phyloP scores from a whole-genome alignment of 1,140 invertebrate genomes.

The Aphelenchoides fujianensis region DNA sequence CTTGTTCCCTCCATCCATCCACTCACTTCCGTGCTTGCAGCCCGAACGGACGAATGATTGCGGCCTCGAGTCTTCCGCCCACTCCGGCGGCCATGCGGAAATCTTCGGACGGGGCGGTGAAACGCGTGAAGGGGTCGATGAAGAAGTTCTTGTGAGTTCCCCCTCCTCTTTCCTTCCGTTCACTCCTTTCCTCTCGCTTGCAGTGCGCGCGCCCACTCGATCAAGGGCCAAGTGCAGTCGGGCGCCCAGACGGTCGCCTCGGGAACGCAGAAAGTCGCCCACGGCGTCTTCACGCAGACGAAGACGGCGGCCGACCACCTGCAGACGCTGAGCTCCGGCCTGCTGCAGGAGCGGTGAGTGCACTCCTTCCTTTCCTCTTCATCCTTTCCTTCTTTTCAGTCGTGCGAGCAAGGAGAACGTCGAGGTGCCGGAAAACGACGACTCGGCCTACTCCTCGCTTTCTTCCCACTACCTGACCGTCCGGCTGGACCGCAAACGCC shows the following conservation, averaged over 20 bases:
- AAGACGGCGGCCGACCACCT: too few relatives aligned
- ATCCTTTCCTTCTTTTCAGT: neutral
- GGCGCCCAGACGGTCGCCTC: conserved; percentile 58
- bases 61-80: neutral
- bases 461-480: conserved; percentile 57
- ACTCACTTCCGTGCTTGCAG: too few relatives aligned
- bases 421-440: conserved; percentile 23
- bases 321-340: conserved; percentile 45
- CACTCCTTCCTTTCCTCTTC: neutral
- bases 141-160: conserved; percentile 1
- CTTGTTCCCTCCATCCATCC: too few relatives aligned
- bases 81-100: neutral
- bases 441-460: conserved; percentile 46
- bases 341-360: conserved; percentile 37
- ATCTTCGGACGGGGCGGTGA: neutral
- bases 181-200: too few relatives aligned
- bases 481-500: conserved; percentile 46
- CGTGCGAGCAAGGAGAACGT: conserved; percentile 37
- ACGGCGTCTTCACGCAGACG: too few relatives aligned
- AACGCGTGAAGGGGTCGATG: too few relatives aligned
- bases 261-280: conserved; percentile 59
- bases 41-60: neutral
- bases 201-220: conserved; percentile 52
- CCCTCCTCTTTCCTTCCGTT: neutral
- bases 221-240: conserved; percentile 50